Conservation (phyloP, 37 sponge, comb jelly and placozoan species). For the Theonella swinhoei region DNA sequence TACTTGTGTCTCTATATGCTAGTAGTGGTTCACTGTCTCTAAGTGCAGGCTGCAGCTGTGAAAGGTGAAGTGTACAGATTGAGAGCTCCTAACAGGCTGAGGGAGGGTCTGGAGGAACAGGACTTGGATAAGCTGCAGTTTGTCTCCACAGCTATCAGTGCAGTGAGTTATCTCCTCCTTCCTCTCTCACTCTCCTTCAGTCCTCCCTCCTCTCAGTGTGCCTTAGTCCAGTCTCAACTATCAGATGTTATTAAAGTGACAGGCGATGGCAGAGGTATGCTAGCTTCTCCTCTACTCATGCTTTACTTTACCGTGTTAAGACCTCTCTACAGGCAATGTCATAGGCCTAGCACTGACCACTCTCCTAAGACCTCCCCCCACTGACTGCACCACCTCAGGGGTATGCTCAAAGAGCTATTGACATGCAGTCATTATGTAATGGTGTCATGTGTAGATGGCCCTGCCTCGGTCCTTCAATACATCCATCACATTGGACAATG, state of each 20-base stretch:
- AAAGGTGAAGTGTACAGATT: constrained; percentile 20
- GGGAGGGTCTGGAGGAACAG: neutral
- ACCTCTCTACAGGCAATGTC: constrained; percentile 48
- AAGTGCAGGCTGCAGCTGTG: constrained; percentile 9
- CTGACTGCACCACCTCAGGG: constrained; percentile 4
- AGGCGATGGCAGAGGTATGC: constrained; percentile 44
- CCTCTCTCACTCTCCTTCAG: neutral
- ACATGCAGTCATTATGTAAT: neutral
- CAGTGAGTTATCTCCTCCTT: no score
- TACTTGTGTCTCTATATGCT: no score
- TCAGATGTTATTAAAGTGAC: constrained; percentile 48
- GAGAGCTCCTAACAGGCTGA: neutral
- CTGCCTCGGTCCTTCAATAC: constrained; percentile 51
- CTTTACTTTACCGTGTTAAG: neutral
- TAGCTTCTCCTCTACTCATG: neutral
- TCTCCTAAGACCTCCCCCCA: neutral
- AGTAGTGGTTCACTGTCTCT: neutral
- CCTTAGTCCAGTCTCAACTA: constrained; percentile 35
- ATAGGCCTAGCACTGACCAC: constrained; percentile 50
- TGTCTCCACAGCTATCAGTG: constrained; percentile 64
- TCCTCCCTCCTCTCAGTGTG: constrained; percentile 18
- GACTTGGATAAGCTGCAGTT: neutral
- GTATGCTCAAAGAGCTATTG: no score
- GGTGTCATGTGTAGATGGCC: neutral
- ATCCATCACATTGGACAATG: constrained; percentile 23